Conservation (phyloP, 2,888 invertebrate genomes). For the Xanthorhoe spadicearia region DNA sequence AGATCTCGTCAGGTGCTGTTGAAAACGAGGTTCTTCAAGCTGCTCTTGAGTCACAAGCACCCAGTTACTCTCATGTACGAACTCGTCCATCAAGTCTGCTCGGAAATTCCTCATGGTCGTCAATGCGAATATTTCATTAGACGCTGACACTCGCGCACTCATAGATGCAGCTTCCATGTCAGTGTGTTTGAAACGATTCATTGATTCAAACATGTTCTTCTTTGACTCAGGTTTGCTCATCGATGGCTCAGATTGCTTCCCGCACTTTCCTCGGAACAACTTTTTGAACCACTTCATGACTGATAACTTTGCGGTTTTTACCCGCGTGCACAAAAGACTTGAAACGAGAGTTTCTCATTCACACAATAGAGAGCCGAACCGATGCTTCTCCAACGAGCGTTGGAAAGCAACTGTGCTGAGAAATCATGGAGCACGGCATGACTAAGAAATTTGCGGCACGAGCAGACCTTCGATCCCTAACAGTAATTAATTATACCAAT, state of each 20-base stretch:
- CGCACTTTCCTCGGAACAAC: constrained; percentile 84
- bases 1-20: constrained; percentile 58
- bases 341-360: constrained; percentile 86
- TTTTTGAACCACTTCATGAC: constrained; percentile 88
- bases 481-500: constrained; percentile 65
- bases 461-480: constrained; percentile 78
- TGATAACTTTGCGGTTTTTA: constrained; percentile 85
- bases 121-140: constrained; percentile 66
- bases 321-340: constrained; percentile 86
- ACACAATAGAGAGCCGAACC: constrained; percentile 55
- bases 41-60: constrained; percentile 66
- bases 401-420: constrained; percentile 58
- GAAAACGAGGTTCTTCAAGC: constrained; percentile 68
- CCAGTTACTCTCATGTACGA: constrained; percentile 75
- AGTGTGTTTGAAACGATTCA: constrained; percentile 43
- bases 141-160: constrained; percentile 44
- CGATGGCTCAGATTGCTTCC: constrained; percentile 65
- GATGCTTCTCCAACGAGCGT: constrained; percentile 53
- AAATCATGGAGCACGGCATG: constrained; percentile 43
- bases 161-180: constrained; percentile 46
- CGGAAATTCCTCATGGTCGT: constrained; percentile 74
- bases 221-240: constrained; percentile 48
- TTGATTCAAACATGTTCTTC: constrained; percentile 51
- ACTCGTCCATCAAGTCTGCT: constrained; percentile 64
- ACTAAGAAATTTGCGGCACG: constrained; percentile 70